Conservation (phyloP, 2,888 invertebrate species). For the Polymixis flavicincta region DNA sequence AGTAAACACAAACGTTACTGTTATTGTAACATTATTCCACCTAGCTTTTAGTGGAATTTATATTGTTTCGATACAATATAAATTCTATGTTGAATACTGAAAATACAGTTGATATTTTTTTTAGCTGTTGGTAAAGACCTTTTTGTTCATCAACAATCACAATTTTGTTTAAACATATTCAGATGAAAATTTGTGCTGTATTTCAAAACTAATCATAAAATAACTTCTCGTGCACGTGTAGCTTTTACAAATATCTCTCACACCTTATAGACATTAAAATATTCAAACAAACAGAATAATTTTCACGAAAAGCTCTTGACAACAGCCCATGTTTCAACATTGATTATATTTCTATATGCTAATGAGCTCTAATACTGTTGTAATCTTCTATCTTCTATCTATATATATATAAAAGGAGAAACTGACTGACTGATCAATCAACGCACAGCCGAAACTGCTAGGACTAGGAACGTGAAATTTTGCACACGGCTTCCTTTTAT, state of each 20-base stretch:
- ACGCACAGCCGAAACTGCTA: too few species aligned
- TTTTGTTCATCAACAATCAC: not conserved
- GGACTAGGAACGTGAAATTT: too few species aligned
- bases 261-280: constrained; percentile 18
- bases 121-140: constrained; percentile 3
- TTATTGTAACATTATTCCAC: constrained; percentile 9
- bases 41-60: not conserved
- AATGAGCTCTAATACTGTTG: constrained; percentile 29
- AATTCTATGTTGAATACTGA: constrained; percentile 18
- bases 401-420: too few species aligned
- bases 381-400: too few species aligned
- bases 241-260: constrained; percentile 2
- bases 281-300: constrained; percentile 34
- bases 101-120: constrained; percentile 15
- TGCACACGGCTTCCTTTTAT: too few species aligned
- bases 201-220: not conserved
- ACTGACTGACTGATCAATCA: too few species aligned
- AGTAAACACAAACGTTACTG: constrained; percentile 19
- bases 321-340: constrained; percentile 25
- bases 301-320: constrained; percentile 19
- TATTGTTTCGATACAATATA: not conserved
- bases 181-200: not conserved
- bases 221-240: not conserved
- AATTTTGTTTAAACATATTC: constrained; percentile 21
- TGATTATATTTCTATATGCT: constrained; percentile 31